These are phyloP conservation scores for Upupa epops DNA, from an alignment of 2,113 vertebrate species.

Conservation along the genomic window DNA sequence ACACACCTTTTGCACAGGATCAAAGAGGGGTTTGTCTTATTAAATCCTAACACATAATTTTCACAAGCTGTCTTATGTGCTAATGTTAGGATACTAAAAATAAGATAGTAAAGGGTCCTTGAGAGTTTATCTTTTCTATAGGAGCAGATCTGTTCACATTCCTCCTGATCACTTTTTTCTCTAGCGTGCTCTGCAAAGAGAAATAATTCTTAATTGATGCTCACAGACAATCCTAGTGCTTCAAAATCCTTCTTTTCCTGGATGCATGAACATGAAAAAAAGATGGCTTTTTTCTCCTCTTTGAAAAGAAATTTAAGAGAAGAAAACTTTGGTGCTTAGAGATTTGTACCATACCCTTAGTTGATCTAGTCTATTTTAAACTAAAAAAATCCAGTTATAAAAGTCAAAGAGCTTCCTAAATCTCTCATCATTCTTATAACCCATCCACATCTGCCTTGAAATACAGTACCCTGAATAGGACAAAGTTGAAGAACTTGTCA, in stretches of 20 bases:
- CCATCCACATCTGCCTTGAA: background rate
- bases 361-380: background rate
- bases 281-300: background rate
- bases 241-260: background rate
- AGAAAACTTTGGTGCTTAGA: background rate
- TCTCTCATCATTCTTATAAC: background rate
- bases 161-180: background rate
- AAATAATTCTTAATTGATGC: background rate
- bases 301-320: background rate
- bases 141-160: background rate
- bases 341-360: background rate
- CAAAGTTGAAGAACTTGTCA: background rate
- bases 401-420: background rate
- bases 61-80: background rate
- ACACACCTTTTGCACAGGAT: background rate
- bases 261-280: background rate
- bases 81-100: background rate
- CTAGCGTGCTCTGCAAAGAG: background rate
- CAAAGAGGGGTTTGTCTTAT: background rate
- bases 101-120: background rate
- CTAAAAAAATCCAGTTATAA: background rate
- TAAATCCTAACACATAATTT: background rate
- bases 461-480: rapidly evolving
- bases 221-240: background rate
- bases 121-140: background rate